These are phyloP conservation scores for Nerophis ophidion DNA, from an alignment of 2,113 vertebrate species.

Conservation along the genomic window DNA sequence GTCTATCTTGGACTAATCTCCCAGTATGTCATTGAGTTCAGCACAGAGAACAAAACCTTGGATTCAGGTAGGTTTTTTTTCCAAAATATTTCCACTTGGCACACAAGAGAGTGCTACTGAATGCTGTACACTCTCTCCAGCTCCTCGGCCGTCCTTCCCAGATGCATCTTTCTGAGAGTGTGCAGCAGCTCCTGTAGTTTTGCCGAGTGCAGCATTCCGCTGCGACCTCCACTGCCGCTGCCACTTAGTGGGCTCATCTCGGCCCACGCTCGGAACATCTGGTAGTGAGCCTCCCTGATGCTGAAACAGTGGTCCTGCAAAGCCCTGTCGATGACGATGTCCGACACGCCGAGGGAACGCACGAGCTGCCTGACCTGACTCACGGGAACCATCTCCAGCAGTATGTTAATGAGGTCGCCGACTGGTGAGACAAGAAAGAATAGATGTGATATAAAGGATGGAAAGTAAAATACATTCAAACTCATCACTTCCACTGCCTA, in stretches of 20 bases:
- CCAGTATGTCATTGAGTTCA: constrained; percentile 5
- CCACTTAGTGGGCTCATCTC: constrained; percentile 17
- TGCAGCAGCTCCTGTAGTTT: constrained; percentile 52
- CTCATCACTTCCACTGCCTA: neutral
- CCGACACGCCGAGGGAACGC: constrained; percentile 64
- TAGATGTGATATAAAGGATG: neutral
- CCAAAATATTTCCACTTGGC: constrained; percentile 4
- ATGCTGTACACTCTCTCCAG: constrained; percentile 60
- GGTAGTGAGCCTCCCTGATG: constrained; percentile 67
- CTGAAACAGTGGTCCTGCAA: constrained; percentile 54
- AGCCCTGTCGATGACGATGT: constrained; percentile 65
- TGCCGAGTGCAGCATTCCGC: constrained; percentile 35
- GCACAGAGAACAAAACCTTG: constrained; percentile 33
- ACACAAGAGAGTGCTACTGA: constrained; percentile 20
- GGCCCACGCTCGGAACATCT: constrained; percentile 70
- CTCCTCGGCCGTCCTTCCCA: constrained; percentile 57
- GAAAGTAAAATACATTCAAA: no score
- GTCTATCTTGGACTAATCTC: neutral
- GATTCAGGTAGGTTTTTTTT: constrained; percentile 26
- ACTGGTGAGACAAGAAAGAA: constrained; percentile 25
- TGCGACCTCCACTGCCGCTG: constrained; percentile 1
- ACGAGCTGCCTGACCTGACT: constrained; percentile 65
- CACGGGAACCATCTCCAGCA: constrained; percentile 66
- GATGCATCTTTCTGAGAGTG: constrained; percentile 58
- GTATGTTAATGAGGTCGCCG: constrained; percentile 64